A percentile compares a stretch with the other conserved stretches of the same genome.
These are phyloP conservation scores for Colistium nudipinnis DNA, from an alignment of 2,113 vertebrate species.

Conservation along the genomic window DNA sequence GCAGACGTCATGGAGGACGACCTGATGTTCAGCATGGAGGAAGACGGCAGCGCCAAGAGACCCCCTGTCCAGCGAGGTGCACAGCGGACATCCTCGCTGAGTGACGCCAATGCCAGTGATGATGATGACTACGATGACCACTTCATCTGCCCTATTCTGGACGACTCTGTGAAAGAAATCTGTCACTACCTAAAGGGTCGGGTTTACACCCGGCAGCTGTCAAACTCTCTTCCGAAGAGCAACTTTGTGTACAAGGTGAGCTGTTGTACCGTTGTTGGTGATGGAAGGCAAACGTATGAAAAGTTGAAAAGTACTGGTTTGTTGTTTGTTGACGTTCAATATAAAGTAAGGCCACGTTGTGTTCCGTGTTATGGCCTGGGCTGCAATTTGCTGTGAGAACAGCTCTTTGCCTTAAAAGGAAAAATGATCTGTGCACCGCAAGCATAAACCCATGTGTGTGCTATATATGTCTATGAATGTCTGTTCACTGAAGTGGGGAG, in stretches of 20 bases:
- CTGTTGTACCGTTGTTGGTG: not conserved
- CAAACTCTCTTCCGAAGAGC: conserved; percentile 84
- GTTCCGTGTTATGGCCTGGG: not conserved
- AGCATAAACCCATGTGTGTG: not conserved
- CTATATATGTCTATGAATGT: not conserved
- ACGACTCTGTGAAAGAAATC: conserved; percentile 83
- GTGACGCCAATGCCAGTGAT: conserved; percentile 78
- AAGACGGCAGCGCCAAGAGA: conserved; percentile 81
- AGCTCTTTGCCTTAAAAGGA: conserved; percentile 43
- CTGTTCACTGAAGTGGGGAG: too few species aligned
- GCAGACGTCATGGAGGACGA: conserved; percentile 90
- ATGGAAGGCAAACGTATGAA: too few species aligned
- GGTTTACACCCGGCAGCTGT: conserved; percentile 76
- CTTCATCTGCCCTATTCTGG: conserved; percentile 89
- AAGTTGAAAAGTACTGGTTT: not conserved
- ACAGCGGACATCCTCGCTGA: conserved; percentile 44
- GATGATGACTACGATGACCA: conserved; percentile 86
- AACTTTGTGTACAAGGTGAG: conserved; percentile 88
- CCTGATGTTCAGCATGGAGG: conserved; percentile 95
- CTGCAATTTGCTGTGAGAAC: conserved; percentile 11
- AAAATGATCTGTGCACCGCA: not conserved
- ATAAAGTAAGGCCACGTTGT: not conserved
- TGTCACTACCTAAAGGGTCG: conserved; percentile 80
- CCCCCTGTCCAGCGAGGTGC: conserved; percentile 25
- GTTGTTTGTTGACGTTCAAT: not conserved